Evolutionary conservation across 2,888 invertebrate species (phyloP).

Genomic region (Hofmannophila pseudospretella): DNA sequence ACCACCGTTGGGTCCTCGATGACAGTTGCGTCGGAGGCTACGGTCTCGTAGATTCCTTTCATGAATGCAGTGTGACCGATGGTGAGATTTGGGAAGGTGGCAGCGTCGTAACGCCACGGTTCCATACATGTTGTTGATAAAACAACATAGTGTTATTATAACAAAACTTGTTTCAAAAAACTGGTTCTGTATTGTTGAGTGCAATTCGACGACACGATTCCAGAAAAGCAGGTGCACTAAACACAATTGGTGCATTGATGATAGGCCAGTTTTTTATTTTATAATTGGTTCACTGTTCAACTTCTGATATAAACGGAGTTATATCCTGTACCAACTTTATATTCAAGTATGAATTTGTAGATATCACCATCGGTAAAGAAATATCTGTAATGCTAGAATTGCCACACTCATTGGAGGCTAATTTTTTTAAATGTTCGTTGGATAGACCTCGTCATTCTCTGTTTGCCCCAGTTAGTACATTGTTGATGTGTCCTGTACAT

Average conservation of each 20-base stretch:
- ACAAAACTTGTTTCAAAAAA: constrained; percentile 20
- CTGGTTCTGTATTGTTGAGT: constrained; percentile 19
- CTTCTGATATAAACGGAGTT: no score
- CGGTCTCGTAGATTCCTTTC: constrained; percentile 18
- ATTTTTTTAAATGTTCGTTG: no score
- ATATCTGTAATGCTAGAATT: no score
- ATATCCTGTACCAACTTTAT: no score
- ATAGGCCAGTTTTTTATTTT: neutral
- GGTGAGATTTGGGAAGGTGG: constrained; percentile 1
- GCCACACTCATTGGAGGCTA: no score
- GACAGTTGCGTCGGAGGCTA: constrained; percentile 14
- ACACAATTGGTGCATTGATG: neutral
- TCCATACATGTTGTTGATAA: constrained; percentile 13
- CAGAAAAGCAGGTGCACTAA: constrained; percentile 9
- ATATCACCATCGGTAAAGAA: no score
- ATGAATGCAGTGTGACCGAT: constrained; percentile 17
- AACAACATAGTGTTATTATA: constrained; percentile 16
- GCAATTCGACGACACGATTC: constrained; percentile 9
- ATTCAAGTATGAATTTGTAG: no score
- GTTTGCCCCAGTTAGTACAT: no score
- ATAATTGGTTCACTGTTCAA: neutral
- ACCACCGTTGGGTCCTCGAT: constrained; percentile 6
- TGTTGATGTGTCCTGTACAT: no score
- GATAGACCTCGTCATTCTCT: no score
- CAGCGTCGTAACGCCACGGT: constrained; percentile 4